Percentiles rank a stretch among this genome's conserved stretches.
Conservation (phyloP, 2,888 invertebrate species). For the Beris chalybata region DNA sequence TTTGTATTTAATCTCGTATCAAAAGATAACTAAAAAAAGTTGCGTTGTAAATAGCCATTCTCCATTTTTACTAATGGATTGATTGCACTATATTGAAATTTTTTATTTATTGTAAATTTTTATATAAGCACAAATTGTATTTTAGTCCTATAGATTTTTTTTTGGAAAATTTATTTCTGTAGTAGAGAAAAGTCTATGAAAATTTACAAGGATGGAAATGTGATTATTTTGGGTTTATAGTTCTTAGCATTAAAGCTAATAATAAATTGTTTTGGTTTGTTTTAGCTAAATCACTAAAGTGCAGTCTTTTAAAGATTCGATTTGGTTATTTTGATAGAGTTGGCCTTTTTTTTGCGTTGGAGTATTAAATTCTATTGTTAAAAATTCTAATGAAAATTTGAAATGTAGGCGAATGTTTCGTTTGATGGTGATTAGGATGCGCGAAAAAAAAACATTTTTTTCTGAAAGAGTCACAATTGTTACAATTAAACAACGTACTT, state of each 20-base stretch:
- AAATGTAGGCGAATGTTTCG: too few relatives aligned
- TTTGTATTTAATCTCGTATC: constrained; percentile 10
- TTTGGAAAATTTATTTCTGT: background rate
- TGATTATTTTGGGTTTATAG: background rate
- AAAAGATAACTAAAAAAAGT: background rate
- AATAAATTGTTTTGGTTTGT: constrained; percentile 9
- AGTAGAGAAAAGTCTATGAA: background rate
- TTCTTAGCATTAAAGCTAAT: background rate
- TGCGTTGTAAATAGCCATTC: background rate
- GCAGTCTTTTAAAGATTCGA: constrained; percentile 30
- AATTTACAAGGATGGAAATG: background rate
- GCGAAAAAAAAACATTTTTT: too few relatives aligned
- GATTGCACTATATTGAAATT: background rate
- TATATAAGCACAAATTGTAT: background rate
- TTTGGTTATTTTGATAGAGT: background rate
- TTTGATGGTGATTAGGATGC: too few relatives aligned
- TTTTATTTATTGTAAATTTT: background rate
- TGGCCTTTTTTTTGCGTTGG: background rate
- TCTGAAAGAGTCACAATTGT: too few relatives aligned
- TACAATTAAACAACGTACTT: too few relatives aligned
- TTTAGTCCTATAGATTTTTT: constrained; percentile 2
- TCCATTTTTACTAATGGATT: too few relatives aligned
- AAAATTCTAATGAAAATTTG: background rate
- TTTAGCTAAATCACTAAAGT: constrained; percentile 18
- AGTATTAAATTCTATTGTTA: background rate